Evolutionary conservation across 1,140 invertebrate genomes (phyloP).

Genomic region (Eumeta japonica): DNA sequence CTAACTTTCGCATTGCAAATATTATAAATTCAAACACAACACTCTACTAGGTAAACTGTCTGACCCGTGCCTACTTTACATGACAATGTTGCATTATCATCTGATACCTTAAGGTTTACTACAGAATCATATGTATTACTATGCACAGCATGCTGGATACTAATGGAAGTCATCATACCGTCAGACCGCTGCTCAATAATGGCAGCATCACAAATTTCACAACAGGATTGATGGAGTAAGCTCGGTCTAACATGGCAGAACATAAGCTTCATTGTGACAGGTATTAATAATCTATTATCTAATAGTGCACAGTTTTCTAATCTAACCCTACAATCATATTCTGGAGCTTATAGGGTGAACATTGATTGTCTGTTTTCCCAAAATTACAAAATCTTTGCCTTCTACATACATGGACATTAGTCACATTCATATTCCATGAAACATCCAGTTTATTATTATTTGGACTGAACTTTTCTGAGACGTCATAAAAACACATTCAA

Average conservation of each 20-base stretch:
- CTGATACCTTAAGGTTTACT: neutral
- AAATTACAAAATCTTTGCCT: constrained; percentile 6
- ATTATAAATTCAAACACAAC: neutral
- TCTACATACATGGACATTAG: constrained; percentile 6
- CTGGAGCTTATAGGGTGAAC: constrained; percentile 7
- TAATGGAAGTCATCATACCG: no score
- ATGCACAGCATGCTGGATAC: constrained; percentile 6
- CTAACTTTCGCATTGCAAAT: constrained; percentile 1
- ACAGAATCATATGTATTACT: neutral
- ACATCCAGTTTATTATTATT: constrained; percentile 12
- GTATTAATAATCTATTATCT: constrained; percentile 12
- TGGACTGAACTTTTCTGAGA: constrained; percentile 18
- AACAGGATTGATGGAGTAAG: constrained; percentile 5
- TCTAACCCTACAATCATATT: constrained; percentile 10
- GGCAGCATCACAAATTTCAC: constrained; percentile 14
- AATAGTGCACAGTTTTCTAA: constrained; percentile 14
- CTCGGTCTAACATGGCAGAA: constrained; percentile 1
- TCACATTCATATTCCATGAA: constrained; percentile 5
- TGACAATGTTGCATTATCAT: neutral
- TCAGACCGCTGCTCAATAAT: no score
- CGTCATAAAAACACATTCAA: constrained; percentile 6
- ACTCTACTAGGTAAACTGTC: no score
- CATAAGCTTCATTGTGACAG: constrained; percentile 3
- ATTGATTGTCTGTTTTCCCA: constrained; percentile 2
- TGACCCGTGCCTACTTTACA: no score